These are phyloP conservation scores for Brachionus plicatilis DNA, from an alignment of 1,140 invertebrate genomes.

Conservation along the genomic window DNA sequence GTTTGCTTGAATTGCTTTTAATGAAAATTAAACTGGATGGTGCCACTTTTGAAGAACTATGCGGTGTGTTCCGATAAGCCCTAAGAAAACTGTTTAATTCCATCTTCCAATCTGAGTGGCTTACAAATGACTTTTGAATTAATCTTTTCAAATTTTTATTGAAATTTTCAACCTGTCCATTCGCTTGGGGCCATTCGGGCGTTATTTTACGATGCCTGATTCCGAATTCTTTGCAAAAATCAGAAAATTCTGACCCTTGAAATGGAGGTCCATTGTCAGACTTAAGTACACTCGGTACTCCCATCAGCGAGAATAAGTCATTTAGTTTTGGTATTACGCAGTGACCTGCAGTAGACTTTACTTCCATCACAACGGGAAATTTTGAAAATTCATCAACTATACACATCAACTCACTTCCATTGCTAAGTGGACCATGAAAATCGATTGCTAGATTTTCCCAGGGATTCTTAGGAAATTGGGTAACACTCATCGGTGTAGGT, in stretches of 20 bases:
- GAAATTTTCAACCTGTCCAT: too few relatives aligned
- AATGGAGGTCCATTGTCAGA: conserved; percentile 43
- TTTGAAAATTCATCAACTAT: conserved; percentile 46
- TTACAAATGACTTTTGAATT: background rate
- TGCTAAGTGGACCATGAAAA: conserved; percentile 46
- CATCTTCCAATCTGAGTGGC: background rate
- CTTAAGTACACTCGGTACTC: conserved; percentile 41
- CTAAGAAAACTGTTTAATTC: background rate
- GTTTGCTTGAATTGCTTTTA: background rate
- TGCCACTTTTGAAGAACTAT: background rate
- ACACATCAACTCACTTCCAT: conserved; percentile 44
- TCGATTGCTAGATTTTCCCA: conserved; percentile 45
- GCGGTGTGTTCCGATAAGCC: background rate
- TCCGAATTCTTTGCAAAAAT: background rate
- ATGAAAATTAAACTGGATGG: background rate
- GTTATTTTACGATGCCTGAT: too few relatives aligned
- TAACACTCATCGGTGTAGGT: background rate
- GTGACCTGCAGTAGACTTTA: conserved; percentile 40
- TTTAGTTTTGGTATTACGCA: conserved; percentile 37
- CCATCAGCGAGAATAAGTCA: conserved; percentile 41
- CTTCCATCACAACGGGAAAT: conserved; percentile 45
- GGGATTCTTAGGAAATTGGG: conserved; percentile 41
- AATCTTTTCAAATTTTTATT: background rate
- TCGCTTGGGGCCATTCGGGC: too few relatives aligned
- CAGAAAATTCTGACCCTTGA: conserved; percentile 32